Evolutionary conservation across 2,888 invertebrate genomes (phyloP), one percentile per base, ranked within the genome.

Genomic region (Nephrotoma flavescens): DNA sequence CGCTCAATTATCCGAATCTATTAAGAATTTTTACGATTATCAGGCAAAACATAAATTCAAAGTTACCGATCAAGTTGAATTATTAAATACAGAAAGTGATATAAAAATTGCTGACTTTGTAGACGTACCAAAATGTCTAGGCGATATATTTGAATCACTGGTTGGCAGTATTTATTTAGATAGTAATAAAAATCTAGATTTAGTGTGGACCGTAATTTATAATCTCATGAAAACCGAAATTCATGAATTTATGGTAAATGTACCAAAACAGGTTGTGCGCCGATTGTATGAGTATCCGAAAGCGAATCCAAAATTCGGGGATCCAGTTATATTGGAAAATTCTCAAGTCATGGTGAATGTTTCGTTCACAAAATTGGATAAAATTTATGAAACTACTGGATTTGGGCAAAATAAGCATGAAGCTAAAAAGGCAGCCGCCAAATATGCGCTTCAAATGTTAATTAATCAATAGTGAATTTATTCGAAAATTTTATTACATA

Each of bases 141-240:
- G 99, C 11, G 99, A 99, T 91, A 92, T 99, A 57, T 96, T 98
- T 91, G 99, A 99, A 91, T 96, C 99, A 0, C 89, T 98, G 0
- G 95, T 96, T 41, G 99, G 97, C 0, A 99, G 98, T 0, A 94
- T 98, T n/a, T 98, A 94, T 91, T 91, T 99, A 84, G 99, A 99
- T 91, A 94, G 94, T 89, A 94, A 94, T 42, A 95, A 96, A 89
- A 92, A 95, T 90, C 90, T 97, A n/a, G 89, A 93, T 7, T 90
- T 90, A 0, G 95, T 96, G n/a, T 99, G 97, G 98, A 91, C 92
- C 44, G 95, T 98, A 0, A 93, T 97, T 88, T 97, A 97, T 91
- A 92, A 93, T 86, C 93, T 99, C 83, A 97, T 99, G 96, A 93
- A 95, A 90, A 93, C 94, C n/a, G 97, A 98, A 91, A 95, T 99